Evolutionary conservation across 2,113 vertebrate genomes (phyloP), one percentile per base, ranked within the genome.

Genomic region (Spizaetus ornatus): DNA sequence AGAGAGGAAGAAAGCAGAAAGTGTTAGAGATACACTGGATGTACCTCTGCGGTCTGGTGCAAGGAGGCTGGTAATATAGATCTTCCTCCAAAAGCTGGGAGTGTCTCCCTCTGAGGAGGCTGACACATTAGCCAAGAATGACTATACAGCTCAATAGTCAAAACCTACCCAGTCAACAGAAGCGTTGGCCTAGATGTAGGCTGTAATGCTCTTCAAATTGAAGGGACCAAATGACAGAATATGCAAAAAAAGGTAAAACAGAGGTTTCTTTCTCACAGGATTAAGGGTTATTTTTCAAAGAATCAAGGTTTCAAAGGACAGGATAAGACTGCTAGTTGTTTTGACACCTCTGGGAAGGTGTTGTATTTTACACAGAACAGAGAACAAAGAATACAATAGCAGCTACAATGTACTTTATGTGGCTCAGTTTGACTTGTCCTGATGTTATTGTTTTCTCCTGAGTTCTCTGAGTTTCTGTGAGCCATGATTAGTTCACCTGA

Each of bases 171-270:
- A 1, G 22, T 7, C 27, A n/a, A 32, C 59, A 45, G 43, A 13
- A 40, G 26, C 7, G 2, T 10, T 23, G 31, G 16, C 20, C 38
- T 3, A 10, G 23, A 9, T 14, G 7, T 4, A 27, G 34, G 15
- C 20, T 13, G 12, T 6, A 4, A 14, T 0, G 10, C 16, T 7
- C 21, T 20, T 26, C 27, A 47, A 20, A 32, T 1, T 2, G 1
- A 48, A 38, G 12, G 10, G 13, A 42, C 13, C 34, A 34, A 50
- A 22, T 8, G 7, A 5, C 18, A 5, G 4, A 69, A 42, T 9
- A 17, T 1, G 14, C 6, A 13, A 53, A 71, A 34, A 36, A 20
- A 52, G 13, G 9, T 10, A 70, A 65, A 5, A 11, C 14, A 55
- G 19, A 76, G 10, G 2, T 25, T 17, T 7, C 40, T 59, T 59